These are phyloP conservation scores for Thunnus maccoyii DNA, from an alignment of 2,113 vertebrate species.

Conservation along the genomic window DNA sequence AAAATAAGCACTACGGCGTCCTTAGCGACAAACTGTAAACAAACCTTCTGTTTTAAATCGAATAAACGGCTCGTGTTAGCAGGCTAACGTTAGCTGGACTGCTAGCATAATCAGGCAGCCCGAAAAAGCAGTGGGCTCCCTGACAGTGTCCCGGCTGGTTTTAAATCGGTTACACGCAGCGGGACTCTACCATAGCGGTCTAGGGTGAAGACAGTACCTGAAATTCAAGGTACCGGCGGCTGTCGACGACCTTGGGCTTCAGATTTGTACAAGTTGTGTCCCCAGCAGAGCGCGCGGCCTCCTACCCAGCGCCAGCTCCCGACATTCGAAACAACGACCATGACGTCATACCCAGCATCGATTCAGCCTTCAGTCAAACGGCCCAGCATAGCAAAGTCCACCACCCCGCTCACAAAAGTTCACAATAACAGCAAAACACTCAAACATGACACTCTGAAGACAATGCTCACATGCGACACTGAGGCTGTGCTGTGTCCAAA, in stretches of 20 bases:
- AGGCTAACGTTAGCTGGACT: slow-evolving; percentile 63
- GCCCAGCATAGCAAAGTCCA: slow-evolving; percentile 43
- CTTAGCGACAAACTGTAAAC: slow-evolving; percentile 21
- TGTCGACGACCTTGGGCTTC: slow-evolving; percentile 76
- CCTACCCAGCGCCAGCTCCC: slow-evolving; percentile 71
- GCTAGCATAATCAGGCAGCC: slow-evolving; percentile 67
- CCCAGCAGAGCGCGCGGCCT: slow-evolving; percentile 79
- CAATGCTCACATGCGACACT: not conserved
- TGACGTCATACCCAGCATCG: slow-evolving; percentile 81
- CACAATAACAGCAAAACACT: not conserved
- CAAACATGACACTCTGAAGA: not conserved
- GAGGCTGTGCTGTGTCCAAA: not conserved
- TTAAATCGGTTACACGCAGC: not conserved
- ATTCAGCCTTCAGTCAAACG: slow-evolving; percentile 49
- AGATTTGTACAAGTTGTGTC: slow-evolving; percentile 70
- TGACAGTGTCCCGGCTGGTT: slow-evolving; percentile 31
- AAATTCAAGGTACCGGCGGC: slow-evolving; percentile 45
- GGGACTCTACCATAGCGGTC: not conserved
- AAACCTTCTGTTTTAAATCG: slow-evolving; percentile 52
- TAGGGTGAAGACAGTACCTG: slow-evolving; percentile 62
- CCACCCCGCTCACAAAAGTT: not conserved
- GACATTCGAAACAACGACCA: slow-evolving; percentile 82
- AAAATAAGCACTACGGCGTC: not conserved
- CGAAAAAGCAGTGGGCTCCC: slow-evolving; percentile 36
- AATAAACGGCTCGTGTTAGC: slow-evolving; percentile 67